Percentiles rank a stretch among this genome's conserved stretches.
Conservation (phyloP, 2,888 invertebrate genomes). For the Mesorhabditis sp. region DNA sequence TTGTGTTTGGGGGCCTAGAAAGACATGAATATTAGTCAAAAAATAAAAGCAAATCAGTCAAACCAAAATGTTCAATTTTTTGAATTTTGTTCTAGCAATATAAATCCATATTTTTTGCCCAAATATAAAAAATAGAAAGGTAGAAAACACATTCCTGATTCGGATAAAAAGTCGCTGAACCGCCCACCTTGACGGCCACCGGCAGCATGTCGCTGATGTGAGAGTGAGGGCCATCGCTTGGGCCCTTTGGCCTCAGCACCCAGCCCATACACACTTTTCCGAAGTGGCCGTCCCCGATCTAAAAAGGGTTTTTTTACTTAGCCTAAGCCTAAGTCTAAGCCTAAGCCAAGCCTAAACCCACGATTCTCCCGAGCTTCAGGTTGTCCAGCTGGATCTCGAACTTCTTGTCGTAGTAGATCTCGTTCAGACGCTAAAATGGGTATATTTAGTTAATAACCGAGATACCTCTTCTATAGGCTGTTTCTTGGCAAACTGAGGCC, state of each 20-base stretch:
- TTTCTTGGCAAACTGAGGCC: no score
- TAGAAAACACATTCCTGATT: no score
- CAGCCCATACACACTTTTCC: conserved; percentile 28
- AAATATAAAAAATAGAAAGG: no score
- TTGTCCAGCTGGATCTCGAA: neutral
- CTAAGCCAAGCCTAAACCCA: neutral
- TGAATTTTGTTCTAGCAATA: no score
- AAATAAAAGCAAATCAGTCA: no score
- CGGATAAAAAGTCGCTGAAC: no score
- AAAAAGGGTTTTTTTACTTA: conserved; percentile 9
- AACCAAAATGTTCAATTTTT: no score
- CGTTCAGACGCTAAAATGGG: neutral
- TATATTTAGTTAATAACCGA: no score
- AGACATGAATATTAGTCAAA: no score
- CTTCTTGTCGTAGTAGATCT: neutral
- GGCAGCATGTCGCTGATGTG: conserved; percentile 14
- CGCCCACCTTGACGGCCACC: conserved; percentile 29
- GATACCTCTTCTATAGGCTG: no score
- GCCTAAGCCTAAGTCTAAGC: neutral
- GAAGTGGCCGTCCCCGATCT: conserved; percentile 33
- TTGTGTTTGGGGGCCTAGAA: conserved; percentile 13
- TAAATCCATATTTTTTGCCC: no score
- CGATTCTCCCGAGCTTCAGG: neutral
- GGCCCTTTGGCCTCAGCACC: conserved; percentile 18
- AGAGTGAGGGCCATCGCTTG: conserved; percentile 17